A percentile compares a stretch with the other conserved stretches of the same genome.
phyloP scores from a whole-genome alignment of 2,888 invertebrate genomes.

The Caenorhabditis parvicauda region DNA sequence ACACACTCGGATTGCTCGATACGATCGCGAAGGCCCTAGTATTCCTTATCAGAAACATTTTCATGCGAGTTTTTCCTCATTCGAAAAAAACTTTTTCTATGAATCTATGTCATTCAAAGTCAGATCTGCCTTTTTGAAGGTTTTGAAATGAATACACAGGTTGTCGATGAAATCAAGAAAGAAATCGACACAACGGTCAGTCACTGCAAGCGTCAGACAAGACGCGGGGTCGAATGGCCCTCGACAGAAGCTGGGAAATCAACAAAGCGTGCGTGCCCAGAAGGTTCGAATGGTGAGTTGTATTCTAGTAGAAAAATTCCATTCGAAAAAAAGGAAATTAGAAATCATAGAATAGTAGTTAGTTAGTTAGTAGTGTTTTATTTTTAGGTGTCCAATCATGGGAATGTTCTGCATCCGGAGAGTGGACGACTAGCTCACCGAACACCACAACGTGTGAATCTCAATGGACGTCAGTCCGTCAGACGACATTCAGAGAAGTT shows the following conservation, averaged over 20 bases:
- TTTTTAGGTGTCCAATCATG: constrained; percentile 40
- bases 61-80: too few relatives aligned
- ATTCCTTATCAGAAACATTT: too few relatives aligned
- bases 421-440: constrained; percentile 31
- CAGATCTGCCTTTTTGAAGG: too few relatives aligned
- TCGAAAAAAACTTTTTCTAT: too few relatives aligned
- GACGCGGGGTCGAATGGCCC: constrained; percentile 22
- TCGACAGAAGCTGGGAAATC: constrained; percentile 14
- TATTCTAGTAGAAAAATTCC: not conserved
- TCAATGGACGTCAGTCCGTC: constrained; percentile 16
- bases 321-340: too few relatives aligned
- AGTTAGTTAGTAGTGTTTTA: too few relatives aligned
- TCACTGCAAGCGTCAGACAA: not conserved
- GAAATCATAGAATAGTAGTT: too few relatives aligned
- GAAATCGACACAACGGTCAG: not conserved
- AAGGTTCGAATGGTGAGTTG: constrained; percentile 13
- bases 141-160: not conserved
- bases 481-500: constrained; percentile 9
- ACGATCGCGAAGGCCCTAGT: not conserved
- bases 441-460: constrained; percentile 30
- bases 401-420: constrained; percentile 34
- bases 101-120: too few relatives aligned
- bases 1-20: constrained; percentile 8
- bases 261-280: constrained; percentile 14
- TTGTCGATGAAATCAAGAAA: not conserved